phyloP scores from a whole-genome alignment of 2,888 invertebrate species.

The Euclidia mi region DNA sequence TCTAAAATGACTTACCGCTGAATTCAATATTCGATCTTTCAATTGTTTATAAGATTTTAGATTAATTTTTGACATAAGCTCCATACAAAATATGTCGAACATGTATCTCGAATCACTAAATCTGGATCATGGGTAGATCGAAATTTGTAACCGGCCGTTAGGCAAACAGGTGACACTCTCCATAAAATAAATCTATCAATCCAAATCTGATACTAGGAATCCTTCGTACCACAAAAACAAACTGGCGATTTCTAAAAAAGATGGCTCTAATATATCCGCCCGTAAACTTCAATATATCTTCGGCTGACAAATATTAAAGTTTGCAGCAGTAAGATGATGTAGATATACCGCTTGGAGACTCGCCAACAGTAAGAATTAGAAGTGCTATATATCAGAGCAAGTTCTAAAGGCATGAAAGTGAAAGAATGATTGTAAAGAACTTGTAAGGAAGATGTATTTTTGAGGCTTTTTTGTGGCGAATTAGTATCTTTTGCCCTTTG shows the following conservation, averaged over 20 bases:
- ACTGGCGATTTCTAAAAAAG: conserved; percentile 29
- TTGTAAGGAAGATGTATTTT: conserved; percentile 17
- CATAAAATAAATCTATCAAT: too few relatives aligned
- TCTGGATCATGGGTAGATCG: too few relatives aligned
- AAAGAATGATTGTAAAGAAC: conserved; percentile 59
- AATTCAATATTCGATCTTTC: too few relatives aligned
- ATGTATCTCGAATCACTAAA: too few relatives aligned
- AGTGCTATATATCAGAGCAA: conserved; percentile 74
- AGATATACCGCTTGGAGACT: conserved; percentile 55
- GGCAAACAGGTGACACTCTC: too few relatives aligned
- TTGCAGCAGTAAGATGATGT: conserved; percentile 49
- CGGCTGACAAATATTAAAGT: conserved; percentile 74
- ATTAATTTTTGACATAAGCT: too few relatives aligned
- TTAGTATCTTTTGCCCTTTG: too few relatives aligned
- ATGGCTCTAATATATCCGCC: conserved; percentile 55
- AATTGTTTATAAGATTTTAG: too few relatives aligned
- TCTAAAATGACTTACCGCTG: too few relatives aligned
- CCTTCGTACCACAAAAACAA: conserved; percentile 22
- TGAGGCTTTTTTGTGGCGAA: conserved; percentile 1
- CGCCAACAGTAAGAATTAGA: conserved; percentile 76
- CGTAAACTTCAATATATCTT: conserved; percentile 70
- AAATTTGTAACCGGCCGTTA: too few relatives aligned
- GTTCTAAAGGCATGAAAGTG: conserved; percentile 69
- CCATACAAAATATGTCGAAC: too few relatives aligned
- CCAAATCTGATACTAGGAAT: conserved; percentile 4